Base-by-base conservation (phyloP, 2,113 vertebrate species). In the Nettapus auritus region DNA sequence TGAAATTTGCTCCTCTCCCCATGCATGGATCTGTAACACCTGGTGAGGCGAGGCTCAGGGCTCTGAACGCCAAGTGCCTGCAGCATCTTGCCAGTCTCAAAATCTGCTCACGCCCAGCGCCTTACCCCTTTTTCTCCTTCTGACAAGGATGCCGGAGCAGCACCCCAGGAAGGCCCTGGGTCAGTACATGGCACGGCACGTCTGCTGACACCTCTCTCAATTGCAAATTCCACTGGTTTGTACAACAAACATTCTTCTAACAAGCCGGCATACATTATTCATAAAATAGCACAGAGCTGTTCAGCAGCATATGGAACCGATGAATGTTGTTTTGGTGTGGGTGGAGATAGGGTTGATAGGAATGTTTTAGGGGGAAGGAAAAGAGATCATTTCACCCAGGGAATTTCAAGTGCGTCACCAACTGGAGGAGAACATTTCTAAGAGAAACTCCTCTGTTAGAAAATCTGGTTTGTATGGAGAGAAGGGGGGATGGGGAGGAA, bases 221-320 rank as follows among this genome's bases (percentile, higher is more conserved):
- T 87, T 94, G 94, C 50, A 82, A 96, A 95, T 92, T 96, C 84
- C 70, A 95, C 84, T 89, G 93, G 91, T 95, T 93, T 94, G 91
- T 94, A 95, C 91, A 94, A 97, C 87, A 93, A 95, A 76, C 69
- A 2, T 77, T 93, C 53, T 94, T 85, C 86, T 89, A 97, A 89
- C 84, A 94, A 95, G 86, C 57, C 70, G 1, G 87, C 84, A 97
- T 96, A 92, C 95, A 97, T 97, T 96, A 97, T 96, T 97, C 95
- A 97, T 95, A 87, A 79, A 94, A 92, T 93, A 89, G 94, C 91
- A 94, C 89, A 94, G 84, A 95, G 89, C 89, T 94, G 77, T 94
- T 95, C 94, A 91, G 94, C 89, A 95, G 93, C 96, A 97, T 97
- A 97, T 96, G 96, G 96, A 97, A 92, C 94, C 8, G 44, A 95